Conservation (phyloP, 2,797 vertebrate species). For the Notoglanidium macrostoma region DNA sequence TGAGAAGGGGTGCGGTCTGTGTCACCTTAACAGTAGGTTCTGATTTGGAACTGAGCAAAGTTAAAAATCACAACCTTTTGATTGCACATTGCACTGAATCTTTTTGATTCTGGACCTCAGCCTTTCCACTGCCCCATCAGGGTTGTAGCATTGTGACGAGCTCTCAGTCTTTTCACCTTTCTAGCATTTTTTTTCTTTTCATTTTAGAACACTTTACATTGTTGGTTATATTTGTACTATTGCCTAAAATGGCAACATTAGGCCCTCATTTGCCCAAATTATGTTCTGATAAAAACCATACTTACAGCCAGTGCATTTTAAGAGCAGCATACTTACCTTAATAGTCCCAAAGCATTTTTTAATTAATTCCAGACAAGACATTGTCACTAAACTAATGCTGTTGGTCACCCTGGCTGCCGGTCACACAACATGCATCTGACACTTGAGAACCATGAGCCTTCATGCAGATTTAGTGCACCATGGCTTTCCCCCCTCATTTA, state of each 20-base stretch:
- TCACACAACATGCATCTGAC: slow-evolving; percentile 13
- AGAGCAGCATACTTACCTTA: slow-evolving; percentile 9
- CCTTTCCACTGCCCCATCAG: slow-evolving; percentile 58
- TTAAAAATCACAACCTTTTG: slow-evolving; percentile 52
- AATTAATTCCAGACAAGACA: not conserved
- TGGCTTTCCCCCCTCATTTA: not conserved
- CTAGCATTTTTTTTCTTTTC: slow-evolving; percentile 40
- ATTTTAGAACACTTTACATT: slow-evolving; percentile 45
- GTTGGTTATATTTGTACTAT: slow-evolving; percentile 47
- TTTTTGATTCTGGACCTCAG: slow-evolving; percentile 51
- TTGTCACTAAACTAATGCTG: not conserved
- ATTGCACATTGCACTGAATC: slow-evolving; percentile 56
- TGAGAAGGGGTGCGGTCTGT: slow-evolving; percentile 54
- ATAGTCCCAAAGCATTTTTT: slow-evolving; percentile 5
- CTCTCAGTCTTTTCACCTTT: slow-evolving; percentile 52
- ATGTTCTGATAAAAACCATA: slow-evolving; percentile 35
- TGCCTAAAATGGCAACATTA: slow-evolving; percentile 53
- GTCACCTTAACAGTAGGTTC: slow-evolving; percentile 55
- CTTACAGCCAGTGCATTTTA: slow-evolving; percentile 25
- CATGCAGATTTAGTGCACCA: not conserved
- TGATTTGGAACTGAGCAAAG: slow-evolving; percentile 52
- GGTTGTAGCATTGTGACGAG: slow-evolving; percentile 58
- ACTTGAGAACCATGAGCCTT: not conserved
- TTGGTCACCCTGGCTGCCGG: slow-evolving; percentile 9
- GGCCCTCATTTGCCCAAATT: slow-evolving; percentile 49